Evolutionary conservation across 2,113 vertebrate species (phyloP), one percentile per base, ranked within the genome.

Genomic region (Tauraco erythrolophus): DNA sequence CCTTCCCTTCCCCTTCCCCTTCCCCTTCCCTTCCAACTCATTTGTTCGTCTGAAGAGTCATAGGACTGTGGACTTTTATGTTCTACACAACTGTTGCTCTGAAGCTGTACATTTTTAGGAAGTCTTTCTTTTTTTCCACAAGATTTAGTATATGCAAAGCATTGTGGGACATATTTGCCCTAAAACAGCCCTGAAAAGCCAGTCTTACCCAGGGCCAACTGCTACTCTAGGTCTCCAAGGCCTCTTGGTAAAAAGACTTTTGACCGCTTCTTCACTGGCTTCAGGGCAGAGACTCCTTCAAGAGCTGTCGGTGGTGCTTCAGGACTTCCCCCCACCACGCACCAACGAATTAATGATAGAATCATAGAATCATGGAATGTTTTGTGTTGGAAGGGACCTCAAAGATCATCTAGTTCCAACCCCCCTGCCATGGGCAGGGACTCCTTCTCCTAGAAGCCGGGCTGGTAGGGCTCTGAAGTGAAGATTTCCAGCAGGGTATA

Each of bases 321-420:
- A 23, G 6, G 19, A n/a, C 25, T 50, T 71, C 11, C 19, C 17
- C 7, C 7, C 1, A 10, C 28, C 19, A 22, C 5, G 43, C 0
- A 0, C 6, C 33, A 76, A 8, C 2, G 31, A 88, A 56, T 2
- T 1, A n/a, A n/a, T n/a, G n/a, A n/a, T n/a, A n/a, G n/a, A n/a
- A n/a, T n/a, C n/a, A n/a, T n/a, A n/a, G n/a, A n/a, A n/a, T n/a
- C n/a, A n/a, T n/a, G n/a, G n/a, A n/a, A n/a, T n/a, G n/a, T n/a
- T n/a, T n/a, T n/a, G n/a, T n/a, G n/a, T n/a, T n/a, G n/a, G n/a
- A n/a, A n/a, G n/a, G n/a, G n/a, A n/a, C n/a, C n/a, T n/a, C n/a
- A n/a, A n/a, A n/a, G n/a, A n/a, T n/a, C n/a, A n/a, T n/a, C n/a
- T n/a, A n/a, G n/a, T n/a, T n/a, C n/a, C n/a, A n/a, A n/a, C n/a